These are phyloP conservation scores for Julus scanicus DNA, from an alignment of 2,888 invertebrate species.

Conservation along the genomic window DNA sequence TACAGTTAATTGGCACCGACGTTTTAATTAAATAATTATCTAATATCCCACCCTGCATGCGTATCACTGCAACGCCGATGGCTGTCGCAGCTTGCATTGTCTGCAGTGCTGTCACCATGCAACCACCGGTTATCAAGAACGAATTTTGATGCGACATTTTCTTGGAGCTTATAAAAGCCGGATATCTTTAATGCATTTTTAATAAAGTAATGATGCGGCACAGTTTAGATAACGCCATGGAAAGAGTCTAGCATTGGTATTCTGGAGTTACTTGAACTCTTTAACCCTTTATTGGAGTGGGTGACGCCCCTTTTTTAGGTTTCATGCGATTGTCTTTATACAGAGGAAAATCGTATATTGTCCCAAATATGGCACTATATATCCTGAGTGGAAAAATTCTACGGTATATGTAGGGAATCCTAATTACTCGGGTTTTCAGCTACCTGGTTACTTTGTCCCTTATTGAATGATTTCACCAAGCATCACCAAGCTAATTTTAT, in stretches of 20 bases:
- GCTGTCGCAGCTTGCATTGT: neutral
- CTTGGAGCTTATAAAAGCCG: neutral
- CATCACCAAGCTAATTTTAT: no score
- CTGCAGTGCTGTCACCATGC: no score
- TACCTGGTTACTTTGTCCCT: neutral
- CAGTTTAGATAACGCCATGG: neutral
- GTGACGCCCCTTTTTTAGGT: no score
- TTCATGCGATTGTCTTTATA: no score
- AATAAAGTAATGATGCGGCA: neutral
- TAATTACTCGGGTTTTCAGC: no score
- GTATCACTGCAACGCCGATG: neutral
- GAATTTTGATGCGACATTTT: neutral
- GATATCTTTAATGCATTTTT: neutral
- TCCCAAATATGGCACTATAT: no score
- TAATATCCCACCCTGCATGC: neutral
- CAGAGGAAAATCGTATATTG: no score
- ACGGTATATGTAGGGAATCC: no score
- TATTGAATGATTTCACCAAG: no score
- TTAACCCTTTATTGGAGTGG: neutral
- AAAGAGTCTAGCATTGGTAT: neutral
- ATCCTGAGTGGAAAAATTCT: no score
- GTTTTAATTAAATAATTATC: slow-evolving; percentile 27
- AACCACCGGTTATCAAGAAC: no score
- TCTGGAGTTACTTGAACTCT: neutral
- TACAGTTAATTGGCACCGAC: slow-evolving; percentile 17